Evolutionary conservation across 2,888 invertebrate genomes (phyloP).

Genomic region (Apotomis betuletana): DNA sequence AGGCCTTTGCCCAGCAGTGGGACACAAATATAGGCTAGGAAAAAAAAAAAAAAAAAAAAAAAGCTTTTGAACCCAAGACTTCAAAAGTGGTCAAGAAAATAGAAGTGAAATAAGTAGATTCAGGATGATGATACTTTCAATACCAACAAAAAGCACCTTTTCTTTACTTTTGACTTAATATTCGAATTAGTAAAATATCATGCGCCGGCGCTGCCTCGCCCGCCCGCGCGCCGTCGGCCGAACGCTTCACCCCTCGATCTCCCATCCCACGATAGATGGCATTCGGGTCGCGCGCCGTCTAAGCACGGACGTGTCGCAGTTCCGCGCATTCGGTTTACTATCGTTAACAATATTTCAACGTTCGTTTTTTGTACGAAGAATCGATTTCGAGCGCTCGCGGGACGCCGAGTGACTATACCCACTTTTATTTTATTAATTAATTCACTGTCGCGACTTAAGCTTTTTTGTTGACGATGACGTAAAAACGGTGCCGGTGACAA

Average conservation of each 20-base stretch:
- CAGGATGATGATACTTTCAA: too few relatives aligned
- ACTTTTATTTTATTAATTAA: constrained; percentile 3
- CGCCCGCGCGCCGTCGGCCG: not conserved
- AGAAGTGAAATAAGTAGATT: too few relatives aligned
- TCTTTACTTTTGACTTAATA: not conserved
- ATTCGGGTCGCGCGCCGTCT: constrained; percentile 71
- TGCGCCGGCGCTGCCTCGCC: constrained; percentile 10
- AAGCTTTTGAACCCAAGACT: too few relatives aligned
- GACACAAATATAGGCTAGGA: too few relatives aligned
- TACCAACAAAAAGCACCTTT: too few relatives aligned
- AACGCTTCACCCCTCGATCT: constrained; percentile 25
- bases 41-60: too few relatives aligned
- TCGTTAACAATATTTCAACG: constrained; percentile 51
- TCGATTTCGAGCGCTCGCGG: constrained; percentile 55
- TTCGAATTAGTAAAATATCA: not conserved
- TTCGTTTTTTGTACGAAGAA: constrained; percentile 56
- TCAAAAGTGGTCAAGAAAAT: too few relatives aligned
- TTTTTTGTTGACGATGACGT: constrained; percentile 60
- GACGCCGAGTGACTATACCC: constrained; percentile 46
- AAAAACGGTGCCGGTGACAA: constrained; percentile 71
- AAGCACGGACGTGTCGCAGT: constrained; percentile 62
- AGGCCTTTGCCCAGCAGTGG: too few relatives aligned
- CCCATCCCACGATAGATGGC: constrained; percentile 61
- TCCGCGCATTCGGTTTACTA: constrained; percentile 40
- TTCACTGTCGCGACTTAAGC: constrained; percentile 10